Conservation (phyloP, 2,113 vertebrate species). For the Climacteris rufus region DNA sequence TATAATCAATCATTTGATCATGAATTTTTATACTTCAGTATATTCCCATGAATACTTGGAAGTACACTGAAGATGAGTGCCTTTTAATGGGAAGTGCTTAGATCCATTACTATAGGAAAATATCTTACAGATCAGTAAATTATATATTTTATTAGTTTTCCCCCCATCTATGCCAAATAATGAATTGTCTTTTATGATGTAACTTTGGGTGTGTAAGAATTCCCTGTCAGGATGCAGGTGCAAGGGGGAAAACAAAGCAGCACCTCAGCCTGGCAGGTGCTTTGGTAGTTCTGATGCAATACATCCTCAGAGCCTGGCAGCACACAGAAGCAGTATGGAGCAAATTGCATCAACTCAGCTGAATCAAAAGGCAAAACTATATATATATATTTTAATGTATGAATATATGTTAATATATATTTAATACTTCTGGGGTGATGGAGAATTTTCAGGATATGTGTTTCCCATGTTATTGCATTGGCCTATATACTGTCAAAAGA, state of each 20-base stretch:
- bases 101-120: background rate
- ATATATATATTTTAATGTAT: accelerated
- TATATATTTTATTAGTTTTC: background rate
- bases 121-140: background rate
- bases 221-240: background rate
- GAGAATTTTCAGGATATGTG: background rate
- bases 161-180: background rate
- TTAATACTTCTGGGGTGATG: background rate
- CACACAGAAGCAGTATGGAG: background rate
- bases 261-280: background rate
- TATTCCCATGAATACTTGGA: background rate
- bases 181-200: background rate
- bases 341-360: background rate
- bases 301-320: background rate
- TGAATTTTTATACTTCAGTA: background rate
- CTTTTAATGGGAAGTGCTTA: background rate
- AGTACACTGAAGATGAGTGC: background rate
- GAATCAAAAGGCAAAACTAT: background rate
- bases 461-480: background rate
- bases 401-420: background rate
- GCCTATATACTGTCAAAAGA: background rate
- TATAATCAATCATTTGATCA: background rate
- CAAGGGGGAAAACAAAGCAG: background rate
- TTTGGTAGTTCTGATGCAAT: background rate
- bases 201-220: background rate